phyloP scores from a whole-genome alignment of 2,113 vertebrate genomes.

The Phycodurus eques region DNA sequence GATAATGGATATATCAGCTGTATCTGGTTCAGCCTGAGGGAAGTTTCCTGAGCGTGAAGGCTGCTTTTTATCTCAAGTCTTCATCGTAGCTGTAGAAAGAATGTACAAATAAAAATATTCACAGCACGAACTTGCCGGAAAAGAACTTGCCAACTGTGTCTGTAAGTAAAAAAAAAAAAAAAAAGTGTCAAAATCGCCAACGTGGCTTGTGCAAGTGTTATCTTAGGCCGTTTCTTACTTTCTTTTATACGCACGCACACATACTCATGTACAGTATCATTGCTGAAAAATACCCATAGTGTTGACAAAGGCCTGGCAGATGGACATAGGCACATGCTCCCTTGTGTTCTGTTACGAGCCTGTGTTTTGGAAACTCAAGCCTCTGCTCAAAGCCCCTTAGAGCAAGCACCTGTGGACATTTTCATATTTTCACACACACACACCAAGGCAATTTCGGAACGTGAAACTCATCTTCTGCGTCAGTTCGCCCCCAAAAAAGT shows the following conservation, averaged over 20 bases:
- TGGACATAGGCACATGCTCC: conserved; percentile 30
- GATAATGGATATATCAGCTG: too few species aligned
- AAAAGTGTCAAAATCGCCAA: neutral
- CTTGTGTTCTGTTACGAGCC: conserved; percentile 38
- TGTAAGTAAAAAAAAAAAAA: too few species aligned
- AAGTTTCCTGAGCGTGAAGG: neutral
- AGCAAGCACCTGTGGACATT: conserved; percentile 63
- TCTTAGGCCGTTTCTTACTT: neutral
- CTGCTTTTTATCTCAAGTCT: neutral
- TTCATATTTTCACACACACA: conserved; percentile 29
- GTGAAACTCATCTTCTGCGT: neutral
- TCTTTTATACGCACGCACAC: conserved; percentile 17
- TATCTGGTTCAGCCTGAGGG: too few species aligned
- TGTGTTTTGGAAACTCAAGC: conserved; percentile 68
- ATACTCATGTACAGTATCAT: neutral
- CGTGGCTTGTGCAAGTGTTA: too few species aligned
- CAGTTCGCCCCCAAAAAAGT: neutral
- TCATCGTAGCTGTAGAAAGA: neutral
- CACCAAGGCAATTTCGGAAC: neutral
- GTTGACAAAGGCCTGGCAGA: conserved; percentile 28
- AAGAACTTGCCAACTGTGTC: neutral
- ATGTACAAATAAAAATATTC: neutral
- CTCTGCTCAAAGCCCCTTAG: conserved; percentile 50
- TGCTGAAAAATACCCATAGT: conserved; percentile 19
- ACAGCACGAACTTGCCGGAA: neutral